A percentile compares a stretch with the other conserved stretches of the same genome.
Evolutionary conservation across 2,888 invertebrate genomes (phyloP).

Genomic region (Tenthredo notha): DNA sequence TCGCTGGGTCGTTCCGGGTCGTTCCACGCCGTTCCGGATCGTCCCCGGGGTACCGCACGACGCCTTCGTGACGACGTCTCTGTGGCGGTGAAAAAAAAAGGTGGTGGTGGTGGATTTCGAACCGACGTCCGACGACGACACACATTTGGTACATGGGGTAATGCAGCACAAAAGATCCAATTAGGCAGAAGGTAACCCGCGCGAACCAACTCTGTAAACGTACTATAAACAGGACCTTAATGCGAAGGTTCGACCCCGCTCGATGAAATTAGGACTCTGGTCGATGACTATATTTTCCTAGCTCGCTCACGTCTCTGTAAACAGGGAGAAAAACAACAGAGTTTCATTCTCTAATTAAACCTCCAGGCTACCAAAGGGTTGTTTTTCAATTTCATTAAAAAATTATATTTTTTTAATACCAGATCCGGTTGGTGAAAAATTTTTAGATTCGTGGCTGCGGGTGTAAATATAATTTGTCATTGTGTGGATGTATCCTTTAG

Average conservation of each 20-base stretch:
- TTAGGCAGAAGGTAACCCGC: constrained; percentile 26
- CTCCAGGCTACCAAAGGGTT: not conserved
- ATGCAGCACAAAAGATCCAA: constrained; percentile 34
- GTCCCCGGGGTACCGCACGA: constrained; percentile 25
- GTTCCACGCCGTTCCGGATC: constrained; percentile 23
- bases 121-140: constrained; percentile 12
- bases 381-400: not conserved
- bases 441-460: not conserved
- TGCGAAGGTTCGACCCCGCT: constrained; percentile 36
- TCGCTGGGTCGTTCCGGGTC: constrained; percentile 25
- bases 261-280: constrained; percentile 24
- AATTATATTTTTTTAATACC: not conserved
- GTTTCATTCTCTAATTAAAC: constrained; percentile 9
- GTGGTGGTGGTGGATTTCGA: constrained; percentile 1
- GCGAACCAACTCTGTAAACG: constrained; percentile 22
- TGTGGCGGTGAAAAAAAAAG: constrained; percentile 11
- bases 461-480: not conserved
- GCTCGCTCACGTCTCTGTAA: not conserved
- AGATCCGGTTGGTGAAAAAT: not conserved
- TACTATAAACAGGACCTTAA: constrained; percentile 40
- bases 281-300: constrained; percentile 34
- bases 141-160: constrained; percentile 21
- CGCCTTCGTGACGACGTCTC: constrained; percentile 13
- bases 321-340: constrained; percentile 4
- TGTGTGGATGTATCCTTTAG: not conserved